Conservation (phyloP, 2,797 vertebrate genomes). For the Danio aesculapii region DNA sequence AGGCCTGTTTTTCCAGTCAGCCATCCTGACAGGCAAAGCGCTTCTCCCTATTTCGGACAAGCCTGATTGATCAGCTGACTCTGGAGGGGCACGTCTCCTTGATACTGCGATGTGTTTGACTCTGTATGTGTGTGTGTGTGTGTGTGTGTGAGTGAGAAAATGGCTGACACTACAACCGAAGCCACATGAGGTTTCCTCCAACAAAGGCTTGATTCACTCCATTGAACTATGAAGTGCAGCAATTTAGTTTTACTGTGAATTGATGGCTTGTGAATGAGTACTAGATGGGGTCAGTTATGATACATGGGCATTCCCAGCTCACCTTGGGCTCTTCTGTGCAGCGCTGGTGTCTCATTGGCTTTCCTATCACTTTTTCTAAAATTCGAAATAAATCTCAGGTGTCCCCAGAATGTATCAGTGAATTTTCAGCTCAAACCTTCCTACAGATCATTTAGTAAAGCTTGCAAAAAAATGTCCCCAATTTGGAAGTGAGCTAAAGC, state of each 20-base stretch:
- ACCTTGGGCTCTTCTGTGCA: conserved; percentile 69
- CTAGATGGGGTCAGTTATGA: conserved; percentile 65
- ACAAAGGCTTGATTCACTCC: conserved; percentile 66
- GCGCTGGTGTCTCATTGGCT: conserved; percentile 58
- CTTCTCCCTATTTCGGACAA: conserved; percentile 31
- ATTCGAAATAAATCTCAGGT: too few species aligned
- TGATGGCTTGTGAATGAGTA: conserved; percentile 65
- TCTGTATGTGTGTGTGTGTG: conserved; percentile 17
- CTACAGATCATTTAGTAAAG: too few species aligned
- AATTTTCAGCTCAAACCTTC: too few species aligned
- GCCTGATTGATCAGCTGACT: conserved; percentile 52
- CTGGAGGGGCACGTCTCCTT: conserved; percentile 24
- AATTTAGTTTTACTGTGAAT: conserved; percentile 68
- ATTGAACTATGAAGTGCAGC: conserved; percentile 74
- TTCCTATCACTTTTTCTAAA: too few species aligned
- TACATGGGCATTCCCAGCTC: conserved; percentile 66
- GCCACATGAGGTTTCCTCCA: conserved; percentile 52
- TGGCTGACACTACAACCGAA: conserved; percentile 46
- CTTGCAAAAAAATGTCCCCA: too few species aligned
- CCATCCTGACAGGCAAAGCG: conserved; percentile 44
- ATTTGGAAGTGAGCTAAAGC: too few species aligned
- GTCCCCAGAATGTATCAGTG: too few species aligned
- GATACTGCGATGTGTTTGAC: conserved; percentile 26
- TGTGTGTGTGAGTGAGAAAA: conserved; percentile 25
- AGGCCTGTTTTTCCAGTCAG: conserved; percentile 43